Evolutionary conservation across 2,888 invertebrate genomes (phyloP), one percentile per base, ranked within the genome.

Genomic region (Drosophila leonis): DNA sequence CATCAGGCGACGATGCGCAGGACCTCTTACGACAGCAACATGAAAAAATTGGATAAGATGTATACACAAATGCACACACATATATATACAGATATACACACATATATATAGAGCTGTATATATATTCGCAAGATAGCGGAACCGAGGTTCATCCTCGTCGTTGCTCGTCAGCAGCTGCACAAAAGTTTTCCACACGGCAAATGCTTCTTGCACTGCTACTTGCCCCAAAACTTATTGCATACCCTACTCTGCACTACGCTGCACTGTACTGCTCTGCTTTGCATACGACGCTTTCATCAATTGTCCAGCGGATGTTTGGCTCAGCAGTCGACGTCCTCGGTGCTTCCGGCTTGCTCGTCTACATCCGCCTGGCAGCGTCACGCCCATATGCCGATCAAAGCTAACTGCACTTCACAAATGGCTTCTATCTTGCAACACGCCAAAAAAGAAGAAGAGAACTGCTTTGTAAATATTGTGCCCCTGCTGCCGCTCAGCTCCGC

Each of bases 231-330:
- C 83, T 83, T 83, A 65, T 69, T 61, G 61, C 44, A 35, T 37
- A 24, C 37, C 24, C 15, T 15, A 15, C 37, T 13, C 39, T 12
- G 15, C 8, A 1, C 33, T 13, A 12, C 20, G 4, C 9, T 29
- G 10, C 37, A 18, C 48, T 65, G 20, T 12, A 29, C 29, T 44
- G 35, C 29, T 3, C 46, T 20, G 57, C 66, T 84, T 56, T 68
- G 80, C 77, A 81, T 73, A 62, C 64, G 78, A 66, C 37, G 89
- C 79, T 77, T 85, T 82, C 90, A 88, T 87, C 86, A 87, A 87
- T 87, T 87, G 86, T 87, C 86, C 86, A 74, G 86, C 88, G 90
- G 88, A 87, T 88, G 88, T 79, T 83, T 75, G 85, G 80, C 76
- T 78, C 85, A 76, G 84, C 72, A 72, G 63, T 61, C 51, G 62